Conservation (phyloP, 2,113 vertebrate genomes). For the Lamprotornis superbus region DNA sequence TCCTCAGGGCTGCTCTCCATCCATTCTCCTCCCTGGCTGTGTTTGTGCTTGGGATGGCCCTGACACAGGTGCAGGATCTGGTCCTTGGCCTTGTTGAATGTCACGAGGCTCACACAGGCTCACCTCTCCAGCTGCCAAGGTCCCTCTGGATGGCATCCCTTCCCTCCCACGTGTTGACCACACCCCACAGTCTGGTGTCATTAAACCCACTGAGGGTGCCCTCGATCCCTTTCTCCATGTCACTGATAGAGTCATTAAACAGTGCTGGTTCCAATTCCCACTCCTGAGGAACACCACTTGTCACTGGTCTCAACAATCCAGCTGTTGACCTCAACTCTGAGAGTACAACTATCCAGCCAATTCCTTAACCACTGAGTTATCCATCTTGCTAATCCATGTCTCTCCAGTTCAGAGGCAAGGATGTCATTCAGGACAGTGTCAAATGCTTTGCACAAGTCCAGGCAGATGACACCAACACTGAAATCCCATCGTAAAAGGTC, state of each 20-base stretch:
- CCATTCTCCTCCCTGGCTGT: neutral
- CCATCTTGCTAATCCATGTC: neutral
- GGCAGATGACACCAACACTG: neutral
- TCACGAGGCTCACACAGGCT: neutral
- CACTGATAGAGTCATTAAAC: no score
- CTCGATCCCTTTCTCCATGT: no score
- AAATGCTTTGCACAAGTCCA: neutral
- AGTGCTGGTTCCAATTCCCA: rapidly evolving
- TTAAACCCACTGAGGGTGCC: neutral
- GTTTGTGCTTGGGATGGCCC: neutral
- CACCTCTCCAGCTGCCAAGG: neutral
- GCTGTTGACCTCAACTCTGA: neutral
- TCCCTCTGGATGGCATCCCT: neutral
- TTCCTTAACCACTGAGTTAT: neutral
- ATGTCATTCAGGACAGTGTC: neutral
- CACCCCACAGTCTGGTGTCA: neutral
- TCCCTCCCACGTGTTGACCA: rapidly evolving
- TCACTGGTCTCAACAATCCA: neutral
- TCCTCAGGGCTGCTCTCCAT: neutral
- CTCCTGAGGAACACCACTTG: neutral
- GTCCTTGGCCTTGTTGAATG: neutral
- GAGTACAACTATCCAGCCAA: neutral
- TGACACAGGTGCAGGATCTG: neutral
- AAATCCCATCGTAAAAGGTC: neutral
- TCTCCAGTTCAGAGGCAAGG: neutral